A percentile compares a stretch with the other conserved stretches of the same genome.
phyloP scores from a whole-genome alignment of 2,888 invertebrate genomes.

The Vandiemenella viatica region DNA sequence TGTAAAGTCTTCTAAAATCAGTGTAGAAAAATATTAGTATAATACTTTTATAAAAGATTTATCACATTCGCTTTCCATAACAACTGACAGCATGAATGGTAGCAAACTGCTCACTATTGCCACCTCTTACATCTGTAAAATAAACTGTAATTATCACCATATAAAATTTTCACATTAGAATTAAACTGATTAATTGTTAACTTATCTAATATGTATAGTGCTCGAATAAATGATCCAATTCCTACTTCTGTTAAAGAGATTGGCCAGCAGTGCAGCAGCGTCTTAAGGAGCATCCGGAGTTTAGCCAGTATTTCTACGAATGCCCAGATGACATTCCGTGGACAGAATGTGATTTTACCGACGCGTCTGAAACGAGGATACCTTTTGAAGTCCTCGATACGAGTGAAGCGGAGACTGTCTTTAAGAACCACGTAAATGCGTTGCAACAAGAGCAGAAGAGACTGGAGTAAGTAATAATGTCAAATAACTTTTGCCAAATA shows the following conservation, averaged over 20 bases:
- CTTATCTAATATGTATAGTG: no score
- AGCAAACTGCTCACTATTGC: no score
- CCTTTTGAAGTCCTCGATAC: constrained; percentile 86
- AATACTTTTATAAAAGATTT: no score
- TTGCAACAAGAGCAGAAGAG: constrained; percentile 84
- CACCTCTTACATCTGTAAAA: no score
- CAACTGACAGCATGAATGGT: no score
- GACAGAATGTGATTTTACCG: constrained; percentile 52
- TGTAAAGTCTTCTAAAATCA: no score
- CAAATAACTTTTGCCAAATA: background rate
- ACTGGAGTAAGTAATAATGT: constrained; percentile 56
- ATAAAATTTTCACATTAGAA: no score
- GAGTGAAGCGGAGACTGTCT: constrained; percentile 81
- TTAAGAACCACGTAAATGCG: constrained; percentile 78
- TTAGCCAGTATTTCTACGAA: constrained; percentile 82
- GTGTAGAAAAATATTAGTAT: no score
- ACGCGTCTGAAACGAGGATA: constrained; percentile 56
- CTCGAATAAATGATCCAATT: no score
- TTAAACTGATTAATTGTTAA: no score
- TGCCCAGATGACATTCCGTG: constrained; percentile 61
- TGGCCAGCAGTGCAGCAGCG: constrained; percentile 79
- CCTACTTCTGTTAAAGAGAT: constrained; percentile 58
- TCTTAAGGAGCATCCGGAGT: constrained; percentile 82
- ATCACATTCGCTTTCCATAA: no score
- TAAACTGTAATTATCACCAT: no score